phyloP scores from a whole-genome alignment of 1,140 invertebrate species.

The Platyura marginata region DNA sequence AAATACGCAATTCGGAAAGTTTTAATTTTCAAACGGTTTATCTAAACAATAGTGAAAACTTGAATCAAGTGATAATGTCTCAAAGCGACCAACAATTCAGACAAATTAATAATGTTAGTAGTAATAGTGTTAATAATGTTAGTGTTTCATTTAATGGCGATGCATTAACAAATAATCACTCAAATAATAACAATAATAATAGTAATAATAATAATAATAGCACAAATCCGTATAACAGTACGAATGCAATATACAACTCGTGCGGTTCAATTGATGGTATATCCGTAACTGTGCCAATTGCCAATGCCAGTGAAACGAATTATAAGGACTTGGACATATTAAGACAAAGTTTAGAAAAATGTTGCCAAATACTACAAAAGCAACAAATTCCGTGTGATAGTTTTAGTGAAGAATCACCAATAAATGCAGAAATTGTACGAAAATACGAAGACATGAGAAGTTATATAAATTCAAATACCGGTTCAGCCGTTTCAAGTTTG shows the following conservation, averaged over 20 bases:
- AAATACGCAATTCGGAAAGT: constrained; percentile 2
- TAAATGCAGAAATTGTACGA: constrained; percentile 5
- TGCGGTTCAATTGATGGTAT: constrained; percentile 8
- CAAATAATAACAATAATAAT: neutral
- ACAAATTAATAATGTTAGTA: neutral
- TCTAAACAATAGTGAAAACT: neutral
- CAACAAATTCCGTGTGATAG: constrained; percentile 5
- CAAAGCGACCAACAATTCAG: constrained; percentile 22
- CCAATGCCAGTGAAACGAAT: too few relatives aligned
- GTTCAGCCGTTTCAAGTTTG: constrained; percentile 44
- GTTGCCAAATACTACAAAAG: constrained; percentile 12
- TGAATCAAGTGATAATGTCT: constrained; percentile 8
- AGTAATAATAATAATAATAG: neutral
- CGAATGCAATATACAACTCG: constrained; percentile 3
- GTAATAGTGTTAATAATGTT: constrained; percentile 1
- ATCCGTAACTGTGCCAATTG: too few relatives aligned
- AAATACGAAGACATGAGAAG: constrained; percentile 6
- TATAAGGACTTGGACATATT: too few relatives aligned
- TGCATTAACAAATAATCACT: neutral
- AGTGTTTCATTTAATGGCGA: neutral
- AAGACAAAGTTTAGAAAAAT: constrained; percentile 16
- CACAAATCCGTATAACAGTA: neutral
- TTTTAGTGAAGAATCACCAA: constrained; percentile 6
- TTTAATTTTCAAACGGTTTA: constrained; percentile 1
- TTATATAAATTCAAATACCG: constrained; percentile 29